Evolutionary conservation across 2,797 vertebrate species (phyloP), one percentile per base, ranked within the genome.

Genomic region (Rhinella marina): DNA sequence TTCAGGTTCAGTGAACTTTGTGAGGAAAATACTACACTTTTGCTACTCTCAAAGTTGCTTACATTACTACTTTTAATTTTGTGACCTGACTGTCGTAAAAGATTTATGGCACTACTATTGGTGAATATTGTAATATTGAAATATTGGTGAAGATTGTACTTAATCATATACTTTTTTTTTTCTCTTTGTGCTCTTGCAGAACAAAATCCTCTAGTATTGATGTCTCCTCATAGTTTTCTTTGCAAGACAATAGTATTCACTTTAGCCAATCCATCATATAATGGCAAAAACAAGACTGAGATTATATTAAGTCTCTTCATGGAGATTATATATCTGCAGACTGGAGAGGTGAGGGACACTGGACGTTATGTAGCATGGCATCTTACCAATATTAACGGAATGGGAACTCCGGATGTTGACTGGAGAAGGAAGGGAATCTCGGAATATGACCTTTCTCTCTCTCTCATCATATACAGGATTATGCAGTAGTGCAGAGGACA

Each of bases 311-410:
- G 12, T 7, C 50, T 78, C 13, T 54, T 16, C 76, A 54, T 78
- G 52, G 76, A 78, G 52, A 78, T 78, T 11, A 56, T 78, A n/a
- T 78, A 7, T 12, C 23, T 78, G n/a, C 76, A 56, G 76, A 78
- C 50, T 56, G 76, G n/a, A 78, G 76, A 78, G 50, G 76, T 78
- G 23, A 77, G 73, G 19, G 73, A 25, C 2, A 54, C 73, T 52
- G 48, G n/a, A 17, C 41, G 32, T 7, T 66, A 25, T 27, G n/a
- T 17, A n/a, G 7, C 23, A 7, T 23, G 21, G 19, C 64, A 14
- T 72, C 12, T 10, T 72, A 73, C 48, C 32, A 21, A 41, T 50
- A 25, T 14, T 5, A 52, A 14, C 7, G 25, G 23, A 23, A 77
- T 1, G 7, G 13, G n/a, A n/a, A n/a, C n/a, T n/a, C n/a, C n/a